These are phyloP conservation scores for Tolypeutes matacus DNA, from an alignment of 2,797 vertebrate species.

Conservation along the genomic window DNA sequence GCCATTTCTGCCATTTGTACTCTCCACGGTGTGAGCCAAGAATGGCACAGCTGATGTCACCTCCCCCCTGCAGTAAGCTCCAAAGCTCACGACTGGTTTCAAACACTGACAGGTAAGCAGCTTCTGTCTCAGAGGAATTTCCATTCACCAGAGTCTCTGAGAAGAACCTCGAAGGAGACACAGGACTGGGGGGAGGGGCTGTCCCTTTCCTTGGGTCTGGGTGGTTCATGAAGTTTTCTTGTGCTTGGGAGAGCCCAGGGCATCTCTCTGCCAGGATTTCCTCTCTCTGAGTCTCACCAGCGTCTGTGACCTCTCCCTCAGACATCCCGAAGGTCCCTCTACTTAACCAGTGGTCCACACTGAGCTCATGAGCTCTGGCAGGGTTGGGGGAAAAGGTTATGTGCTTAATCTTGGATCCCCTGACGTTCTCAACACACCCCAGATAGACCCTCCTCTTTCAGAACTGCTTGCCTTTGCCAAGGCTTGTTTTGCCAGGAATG, in stretches of 20 bases:
- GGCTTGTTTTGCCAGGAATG: background rate
- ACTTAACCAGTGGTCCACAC: background rate
- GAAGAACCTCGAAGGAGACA: background rate
- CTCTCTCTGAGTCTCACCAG: background rate
- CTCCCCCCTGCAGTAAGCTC: background rate
- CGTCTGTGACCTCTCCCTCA: background rate
- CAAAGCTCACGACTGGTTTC: background rate
- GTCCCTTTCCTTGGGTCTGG: background rate
- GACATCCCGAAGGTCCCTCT: background rate
- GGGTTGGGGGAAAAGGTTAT: background rate
- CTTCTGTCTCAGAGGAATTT: background rate
- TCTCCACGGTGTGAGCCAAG: accelerated
- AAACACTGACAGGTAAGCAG: background rate
- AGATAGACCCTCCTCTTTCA: background rate
- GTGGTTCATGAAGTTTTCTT: accelerated
- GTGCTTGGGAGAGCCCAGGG: background rate
- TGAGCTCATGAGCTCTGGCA: background rate
- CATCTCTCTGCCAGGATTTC: background rate
- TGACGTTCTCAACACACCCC: background rate
- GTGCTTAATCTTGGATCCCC: background rate
- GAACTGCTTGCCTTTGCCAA: background rate
- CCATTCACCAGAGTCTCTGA: too few relatives aligned
- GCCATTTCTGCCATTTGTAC: background rate
- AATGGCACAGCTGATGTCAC: background rate
- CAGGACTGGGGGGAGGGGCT: too few relatives aligned